Evolutionary conservation across 2,888 invertebrate species (phyloP).

Genomic region (Rotaria magnacalcarata): DNA sequence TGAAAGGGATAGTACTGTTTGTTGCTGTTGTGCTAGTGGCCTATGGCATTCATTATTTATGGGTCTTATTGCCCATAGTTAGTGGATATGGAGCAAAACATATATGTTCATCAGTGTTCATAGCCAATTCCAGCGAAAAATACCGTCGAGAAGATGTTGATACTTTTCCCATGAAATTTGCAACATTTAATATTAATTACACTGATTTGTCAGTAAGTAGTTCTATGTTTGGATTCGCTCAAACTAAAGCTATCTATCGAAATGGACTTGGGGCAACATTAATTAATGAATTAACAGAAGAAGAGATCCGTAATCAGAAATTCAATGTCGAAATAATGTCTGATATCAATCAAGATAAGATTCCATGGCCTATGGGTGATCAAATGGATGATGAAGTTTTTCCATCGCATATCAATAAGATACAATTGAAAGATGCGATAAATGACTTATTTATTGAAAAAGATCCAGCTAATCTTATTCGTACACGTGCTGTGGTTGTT

Average conservation of each 20-base stretch:
- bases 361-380: slow-evolving; percentile 34
- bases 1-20: neutral
- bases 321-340: neutral
- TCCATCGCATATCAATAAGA: neutral
- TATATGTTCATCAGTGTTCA: neutral
- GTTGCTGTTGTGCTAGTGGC: neutral
- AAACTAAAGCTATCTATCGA: neutral
- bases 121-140: neutral
- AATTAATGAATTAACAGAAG: slow-evolving; percentile 6
- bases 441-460: neutral
- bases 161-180: neutral
- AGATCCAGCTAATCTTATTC: neutral
- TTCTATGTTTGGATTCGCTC: neutral
- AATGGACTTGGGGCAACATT: slow-evolving; percentile 1
- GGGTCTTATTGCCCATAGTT: neutral
- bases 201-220: neutral
- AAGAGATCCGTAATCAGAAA: neutral
- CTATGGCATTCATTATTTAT: neutral
- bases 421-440: neutral
- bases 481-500: neutral
- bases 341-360: neutral
- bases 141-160: neutral
- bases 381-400: neutral
- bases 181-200: neutral
- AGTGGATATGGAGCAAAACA: neutral